Percentiles rank a stretch among this genome's conserved stretches.
Conservation (phyloP, 2,888 invertebrate species). For the Oligia fasciuncula region DNA sequence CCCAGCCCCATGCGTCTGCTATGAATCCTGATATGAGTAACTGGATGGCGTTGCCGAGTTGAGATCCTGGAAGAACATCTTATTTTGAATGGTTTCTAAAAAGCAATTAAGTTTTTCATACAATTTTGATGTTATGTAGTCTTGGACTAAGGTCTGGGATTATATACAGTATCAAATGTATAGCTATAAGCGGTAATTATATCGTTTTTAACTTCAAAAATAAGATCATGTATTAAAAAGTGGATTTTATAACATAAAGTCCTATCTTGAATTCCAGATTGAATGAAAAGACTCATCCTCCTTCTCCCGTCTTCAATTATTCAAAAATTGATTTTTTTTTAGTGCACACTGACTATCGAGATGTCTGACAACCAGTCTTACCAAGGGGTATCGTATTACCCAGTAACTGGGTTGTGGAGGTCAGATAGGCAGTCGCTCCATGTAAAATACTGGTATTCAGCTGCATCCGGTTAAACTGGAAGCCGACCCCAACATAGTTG, state of each 20-base stretch:
- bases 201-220: not conserved
- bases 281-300: not conserved
- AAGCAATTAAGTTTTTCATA: not conserved
- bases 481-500: too few relatives aligned
- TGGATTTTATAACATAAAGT: not conserved
- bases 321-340: not conserved
- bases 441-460: too few relatives aligned
- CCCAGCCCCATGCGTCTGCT: slow-evolving; percentile 90
- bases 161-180: not conserved
- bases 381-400: too few relatives aligned
- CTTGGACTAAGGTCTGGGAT: not conserved
- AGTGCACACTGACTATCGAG: not conserved
- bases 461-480: too few relatives aligned
- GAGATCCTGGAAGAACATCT: slow-evolving; percentile 81
- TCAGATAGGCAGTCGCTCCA: too few relatives aligned
- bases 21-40: slow-evolving; percentile 87
- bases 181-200: not conserved
- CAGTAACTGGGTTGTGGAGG: too few relatives aligned
- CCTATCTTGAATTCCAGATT: not conserved
- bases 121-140: not conserved
- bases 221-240: not conserved
- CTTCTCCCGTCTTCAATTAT: not conserved
- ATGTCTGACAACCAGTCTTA: too few relatives aligned
- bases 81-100: not conserved
- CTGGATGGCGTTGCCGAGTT: slow-evolving; percentile 90